phyloP scores from a whole-genome alignment of 2,888 invertebrate genomes.

The Agriopis leucophaearia region DNA sequence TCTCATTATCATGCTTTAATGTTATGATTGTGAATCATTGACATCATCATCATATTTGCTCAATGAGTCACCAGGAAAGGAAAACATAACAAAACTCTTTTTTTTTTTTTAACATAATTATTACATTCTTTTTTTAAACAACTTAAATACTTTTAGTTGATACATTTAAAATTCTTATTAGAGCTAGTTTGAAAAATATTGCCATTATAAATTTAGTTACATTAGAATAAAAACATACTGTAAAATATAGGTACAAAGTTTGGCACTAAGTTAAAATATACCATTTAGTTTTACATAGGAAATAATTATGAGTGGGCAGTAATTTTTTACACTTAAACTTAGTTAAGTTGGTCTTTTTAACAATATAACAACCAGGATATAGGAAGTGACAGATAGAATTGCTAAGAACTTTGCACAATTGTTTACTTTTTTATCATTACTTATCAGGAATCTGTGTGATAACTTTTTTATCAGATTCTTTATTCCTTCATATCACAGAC shows the following conservation, averaged over 20 bases:
- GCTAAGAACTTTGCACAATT: conserved; percentile 16
- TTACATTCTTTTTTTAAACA: background rate
- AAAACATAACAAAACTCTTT: conserved; percentile 4
- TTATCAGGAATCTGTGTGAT: conserved; percentile 32
- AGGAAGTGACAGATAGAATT: conserved; percentile 30
- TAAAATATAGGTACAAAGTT: conserved; percentile 48
- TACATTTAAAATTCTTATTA: background rate
- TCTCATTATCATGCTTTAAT: conserved; percentile 26
- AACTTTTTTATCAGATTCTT: conserved; percentile 45
- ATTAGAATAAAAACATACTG: conserved; percentile 20
- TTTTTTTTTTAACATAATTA: background rate
- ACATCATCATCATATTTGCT: conserved; percentile 40
- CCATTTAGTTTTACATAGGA: conserved; percentile 24
- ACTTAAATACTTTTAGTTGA: background rate
- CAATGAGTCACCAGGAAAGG: conserved; percentile 38
- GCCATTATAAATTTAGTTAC: conserved; percentile 13
- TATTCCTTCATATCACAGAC: conserved; percentile 44
- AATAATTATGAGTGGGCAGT: conserved; percentile 34
- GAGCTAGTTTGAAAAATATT: conserved; percentile 7
- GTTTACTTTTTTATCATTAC: conserved; percentile 30
- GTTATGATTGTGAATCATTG: conserved; percentile 45
- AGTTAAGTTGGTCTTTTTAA: conserved; percentile 28
- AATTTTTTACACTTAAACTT: conserved; percentile 21
- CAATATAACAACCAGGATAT: conserved; percentile 41
- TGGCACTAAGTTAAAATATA: conserved; percentile 55